Evolutionary conservation across 1,140 invertebrate genomes (phyloP), one percentile per base, ranked within the genome.

Genomic region (Lepidurus arcticus): DNA sequence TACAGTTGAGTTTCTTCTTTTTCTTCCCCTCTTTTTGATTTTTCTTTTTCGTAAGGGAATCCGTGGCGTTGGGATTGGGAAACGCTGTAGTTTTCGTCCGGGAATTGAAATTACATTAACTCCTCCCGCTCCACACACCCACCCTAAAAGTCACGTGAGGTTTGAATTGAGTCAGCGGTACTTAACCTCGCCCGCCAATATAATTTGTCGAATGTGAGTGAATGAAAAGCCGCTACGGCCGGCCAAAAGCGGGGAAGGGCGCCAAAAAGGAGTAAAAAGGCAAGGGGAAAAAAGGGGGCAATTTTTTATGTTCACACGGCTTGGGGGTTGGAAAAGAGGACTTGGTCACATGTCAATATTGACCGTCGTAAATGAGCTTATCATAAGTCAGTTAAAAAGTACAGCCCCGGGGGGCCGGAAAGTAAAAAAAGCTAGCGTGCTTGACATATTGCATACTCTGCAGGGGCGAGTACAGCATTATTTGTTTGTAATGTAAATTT

Each of bases 301-400:
- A 65, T n/a, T 65, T 21, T 65, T 65, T 13, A 21, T 65, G 13
- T 21, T 21, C 53, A 16, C 53, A 65, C 53, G 21, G 53, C 53
- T 65, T 65, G 53, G 53, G 53, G 53, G 9, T 13, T 9, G 53
- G 53, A 4, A 65, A 65, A 65, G 21, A 65, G 53, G 16, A 65
- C 53, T 13, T 16, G 16, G 53, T 65, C 53, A 21, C 21, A 65
- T 65, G 53, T 65, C 53, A 65, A 65, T 65, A 65, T 65, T 65
- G 53, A 65, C 53, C 16, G 21, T 65, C 53, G 53, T 65, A 65
- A 65, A 65, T 65, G 53, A 65, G 53, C 53, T 65, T 65, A 65
- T 65, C 53, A 65, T 65, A 65, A 65, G 53, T 65, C 53, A 65
- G 53, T 65, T 65, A 65, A 65, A 65, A 65, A 65, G 53, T 65